Conservation (phyloP, 2,797 vertebrate species). For the Acomys russatus region DNA sequence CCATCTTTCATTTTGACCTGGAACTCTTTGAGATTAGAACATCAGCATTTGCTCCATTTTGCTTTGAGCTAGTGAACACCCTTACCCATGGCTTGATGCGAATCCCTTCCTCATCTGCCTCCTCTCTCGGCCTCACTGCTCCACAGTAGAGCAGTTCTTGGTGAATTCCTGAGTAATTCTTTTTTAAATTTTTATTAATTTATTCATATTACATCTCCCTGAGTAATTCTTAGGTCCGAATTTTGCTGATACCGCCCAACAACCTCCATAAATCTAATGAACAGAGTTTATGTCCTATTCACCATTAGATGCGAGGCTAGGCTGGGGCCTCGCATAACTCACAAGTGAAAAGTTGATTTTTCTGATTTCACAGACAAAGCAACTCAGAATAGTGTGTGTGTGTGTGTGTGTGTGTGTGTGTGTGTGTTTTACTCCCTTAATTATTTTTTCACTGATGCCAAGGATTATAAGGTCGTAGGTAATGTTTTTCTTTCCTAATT, state of each 20-base stretch:
- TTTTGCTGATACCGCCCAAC: neutral
- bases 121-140: neutral
- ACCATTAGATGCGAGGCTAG: neutral
- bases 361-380: neutral
- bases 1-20: neutral
- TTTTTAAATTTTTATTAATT: too few relatives aligned
- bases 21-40: neutral
- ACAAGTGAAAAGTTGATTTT: neutral
- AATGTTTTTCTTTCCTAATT: neutral
- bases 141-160: neutral
- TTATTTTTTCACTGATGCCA: neutral
- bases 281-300: neutral
- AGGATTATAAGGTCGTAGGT: neutral
- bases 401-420: too few relatives aligned
- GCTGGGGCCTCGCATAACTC: neutral
- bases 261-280: neutral
- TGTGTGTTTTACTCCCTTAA: too few relatives aligned
- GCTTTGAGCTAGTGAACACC: too few relatives aligned
- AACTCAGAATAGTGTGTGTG: neutral
- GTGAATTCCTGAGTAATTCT: too few relatives aligned
- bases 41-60: neutral
- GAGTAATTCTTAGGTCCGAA: neutral
- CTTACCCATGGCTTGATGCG: neutral
- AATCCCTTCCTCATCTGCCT: neutral
- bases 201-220: too few relatives aligned